Percentiles rank a stretch among this genome's conserved stretches.
These are phyloP conservation scores for Nanorana parkeri DNA, from an alignment of 2,113 vertebrate species.

Conservation along the genomic window DNA sequence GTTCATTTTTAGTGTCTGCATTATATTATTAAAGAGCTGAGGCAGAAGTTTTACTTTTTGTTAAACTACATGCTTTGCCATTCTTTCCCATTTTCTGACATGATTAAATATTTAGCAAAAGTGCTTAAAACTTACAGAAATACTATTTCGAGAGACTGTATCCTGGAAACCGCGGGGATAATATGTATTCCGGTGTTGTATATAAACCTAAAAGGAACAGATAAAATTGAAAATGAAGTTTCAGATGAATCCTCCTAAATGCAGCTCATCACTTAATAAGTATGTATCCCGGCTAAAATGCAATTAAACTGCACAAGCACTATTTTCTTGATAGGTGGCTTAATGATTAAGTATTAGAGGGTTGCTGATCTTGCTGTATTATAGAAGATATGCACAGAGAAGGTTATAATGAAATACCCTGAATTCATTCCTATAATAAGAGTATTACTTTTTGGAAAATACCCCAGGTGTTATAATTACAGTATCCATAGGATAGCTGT, in stretches of 20 bases:
- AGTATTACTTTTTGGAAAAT: conserved; percentile 35
- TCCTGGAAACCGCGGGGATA: conserved; percentile 69
- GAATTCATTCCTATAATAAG: neutral
- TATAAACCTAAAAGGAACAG: conserved; percentile 67
- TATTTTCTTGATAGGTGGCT: conserved; percentile 1
- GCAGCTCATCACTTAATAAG: conserved; percentile 48
- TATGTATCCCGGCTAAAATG: neutral
- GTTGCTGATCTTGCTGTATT: neutral
- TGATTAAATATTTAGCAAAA: conserved; percentile 30
- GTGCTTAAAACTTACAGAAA: conserved; percentile 69
- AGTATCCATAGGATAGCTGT: conserved; percentile 26
- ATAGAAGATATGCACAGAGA: neutral
- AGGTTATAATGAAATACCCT: conserved; percentile 19
- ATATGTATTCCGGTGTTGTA: conserved; percentile 74
- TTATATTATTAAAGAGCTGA: neutral
- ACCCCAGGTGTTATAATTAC: conserved; percentile 37
- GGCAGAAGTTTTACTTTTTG: neutral
- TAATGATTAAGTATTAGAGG: neutral
- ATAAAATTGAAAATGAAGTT: conserved; percentile 55
- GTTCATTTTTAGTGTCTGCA: neutral
- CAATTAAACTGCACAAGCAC: neutral
- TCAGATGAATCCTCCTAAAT: conserved; percentile 8
- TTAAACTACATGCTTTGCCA: neutral
- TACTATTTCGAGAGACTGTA: conserved; percentile 71
- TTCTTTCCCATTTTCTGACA: neutral